Evolutionary conservation across 2,888 invertebrate genomes (phyloP), one percentile per base, ranked within the genome.

Genomic region (Lordiphosa andalusiaca): DNA sequence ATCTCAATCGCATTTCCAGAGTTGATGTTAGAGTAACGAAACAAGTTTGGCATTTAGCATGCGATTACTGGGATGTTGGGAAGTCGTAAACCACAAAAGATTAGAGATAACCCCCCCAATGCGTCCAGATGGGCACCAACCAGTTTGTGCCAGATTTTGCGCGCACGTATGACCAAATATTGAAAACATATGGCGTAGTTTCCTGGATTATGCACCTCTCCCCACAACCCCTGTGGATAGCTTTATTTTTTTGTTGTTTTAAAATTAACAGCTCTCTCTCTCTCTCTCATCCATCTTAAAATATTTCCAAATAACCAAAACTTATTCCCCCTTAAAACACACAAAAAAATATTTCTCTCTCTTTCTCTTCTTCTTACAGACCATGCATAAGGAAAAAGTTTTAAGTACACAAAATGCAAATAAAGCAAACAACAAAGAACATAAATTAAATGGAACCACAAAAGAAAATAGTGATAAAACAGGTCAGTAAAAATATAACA

Each of bases 381-480:
- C 59, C 73, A 84, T 84, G 83, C 58, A 72, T 67, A 80, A 80
- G 71, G 85, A 80, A 69, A 81, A 73, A 69, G 75, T 84, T 56
- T 25, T 61, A 68, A 69, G 63, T 56, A 65, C 77, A 80, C 69
- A 80, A 67, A 80, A 71, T 68, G 69, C 69, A 63, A 77, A 66
- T 52, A 73, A 82, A 64, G 65, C 69, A 63, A 82, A 72, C 67
- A 71, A 61, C 67, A 83, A 77, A 71, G 83, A 82, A 64, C 78
- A 72, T 65, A 86, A 85, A 75, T 63, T 77, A 64, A 86, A 86
- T 67, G 86, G 85, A 77, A 63, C 80, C 57, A 63, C 84, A 70
- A 86, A 74, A 73, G 84, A 85, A 83, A 75, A 55, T 60, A 81
- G 71, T 78, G 86, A 85, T 75, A 86, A 86, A 86, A 73, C 81